Conservation (phyloP, 2,888 invertebrate species). For the Camptogramma bilineatum region DNA sequence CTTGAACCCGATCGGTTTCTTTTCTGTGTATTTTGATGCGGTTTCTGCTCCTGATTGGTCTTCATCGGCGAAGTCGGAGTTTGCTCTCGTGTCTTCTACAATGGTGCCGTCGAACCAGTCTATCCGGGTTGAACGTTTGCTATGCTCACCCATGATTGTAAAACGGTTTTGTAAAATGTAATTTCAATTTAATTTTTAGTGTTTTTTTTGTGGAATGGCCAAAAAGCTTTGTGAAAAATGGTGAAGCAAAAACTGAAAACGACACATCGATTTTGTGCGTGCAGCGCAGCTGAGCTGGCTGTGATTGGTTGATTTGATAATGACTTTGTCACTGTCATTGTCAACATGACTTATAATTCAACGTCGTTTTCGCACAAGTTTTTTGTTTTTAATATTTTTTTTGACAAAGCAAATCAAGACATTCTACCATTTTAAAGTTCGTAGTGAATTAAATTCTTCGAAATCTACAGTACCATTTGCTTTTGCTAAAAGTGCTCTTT, state of each 20-base stretch:
- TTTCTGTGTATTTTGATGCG: constrained; percentile 59
- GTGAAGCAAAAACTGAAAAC: constrained; percentile 14
- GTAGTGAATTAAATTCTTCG: too few relatives aligned
- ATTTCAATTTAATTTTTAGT: constrained; percentile 14
- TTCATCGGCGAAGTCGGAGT: constrained; percentile 63
- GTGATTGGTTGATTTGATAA: neutral
- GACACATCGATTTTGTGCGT: constrained; percentile 18
- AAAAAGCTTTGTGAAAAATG: constrained; percentile 19
- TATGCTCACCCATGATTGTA: constrained; percentile 60
- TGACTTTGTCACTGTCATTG: neutral
- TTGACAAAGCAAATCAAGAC: too few relatives aligned
- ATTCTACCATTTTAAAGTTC: too few relatives aligned
- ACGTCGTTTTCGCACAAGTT: neutral
- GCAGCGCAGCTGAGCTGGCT: neutral
- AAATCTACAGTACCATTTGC: too few relatives aligned
- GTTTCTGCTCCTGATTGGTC: constrained; percentile 53
- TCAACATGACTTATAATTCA: neutral
- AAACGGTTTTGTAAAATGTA: constrained; percentile 16
- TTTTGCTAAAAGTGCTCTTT: too few relatives aligned
- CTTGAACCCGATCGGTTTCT: constrained; percentile 78
- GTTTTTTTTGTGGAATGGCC: constrained; percentile 12
- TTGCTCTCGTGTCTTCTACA: constrained; percentile 61
- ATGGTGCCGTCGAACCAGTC: constrained; percentile 81
- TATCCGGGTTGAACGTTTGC: constrained; percentile 70
- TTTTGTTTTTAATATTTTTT: too few relatives aligned